Conservation (phyloP, 2,888 invertebrate species). For the Arge pagana region DNA sequence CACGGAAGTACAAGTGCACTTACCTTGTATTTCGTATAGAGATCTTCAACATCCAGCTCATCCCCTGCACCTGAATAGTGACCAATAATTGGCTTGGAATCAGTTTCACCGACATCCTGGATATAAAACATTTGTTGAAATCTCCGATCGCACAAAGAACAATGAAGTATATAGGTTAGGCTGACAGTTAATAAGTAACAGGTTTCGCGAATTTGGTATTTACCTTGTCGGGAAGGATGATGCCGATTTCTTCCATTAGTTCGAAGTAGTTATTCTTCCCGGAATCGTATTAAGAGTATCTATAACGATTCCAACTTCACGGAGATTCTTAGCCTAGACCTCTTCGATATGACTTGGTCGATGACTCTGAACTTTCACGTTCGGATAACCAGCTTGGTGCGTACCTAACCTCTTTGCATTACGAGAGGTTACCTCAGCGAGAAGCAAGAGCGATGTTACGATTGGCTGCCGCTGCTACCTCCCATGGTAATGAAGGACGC, state of each 20-base stretch:
- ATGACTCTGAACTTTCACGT: too few relatives aligned
- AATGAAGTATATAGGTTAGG: too few relatives aligned
- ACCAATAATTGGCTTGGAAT: slow-evolving; percentile 69
- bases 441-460: too few relatives aligned
- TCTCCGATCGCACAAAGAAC: too few relatives aligned
- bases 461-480: too few relatives aligned
- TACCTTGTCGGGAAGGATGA: slow-evolving; percentile 81
- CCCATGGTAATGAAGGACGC: too few relatives aligned
- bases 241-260: slow-evolving; percentile 82
- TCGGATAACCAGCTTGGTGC: too few relatives aligned
- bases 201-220: slow-evolving; percentile 7
- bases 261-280: neutral
- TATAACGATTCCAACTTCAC: too few relatives aligned
- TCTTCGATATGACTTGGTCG: too few relatives aligned
- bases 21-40: slow-evolving; percentile 95
- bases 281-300: neutral
- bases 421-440: too few relatives aligned
- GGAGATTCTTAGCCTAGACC: too few relatives aligned
- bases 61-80: slow-evolving; percentile 75
- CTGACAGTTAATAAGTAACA: slow-evolving; percentile 6
- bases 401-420: too few relatives aligned
- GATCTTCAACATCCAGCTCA: slow-evolving; percentile 87
- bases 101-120: slow-evolving; percentile 70
- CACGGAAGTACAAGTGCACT: slow-evolving; percentile 11
- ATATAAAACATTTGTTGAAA: slow-evolving; percentile 22